A percentile compares a stretch with the other conserved stretches of the same genome.
Evolutionary conservation across 92 coral and sea anemone species (phyloP).

Genomic region (Porites evermanni): DNA sequence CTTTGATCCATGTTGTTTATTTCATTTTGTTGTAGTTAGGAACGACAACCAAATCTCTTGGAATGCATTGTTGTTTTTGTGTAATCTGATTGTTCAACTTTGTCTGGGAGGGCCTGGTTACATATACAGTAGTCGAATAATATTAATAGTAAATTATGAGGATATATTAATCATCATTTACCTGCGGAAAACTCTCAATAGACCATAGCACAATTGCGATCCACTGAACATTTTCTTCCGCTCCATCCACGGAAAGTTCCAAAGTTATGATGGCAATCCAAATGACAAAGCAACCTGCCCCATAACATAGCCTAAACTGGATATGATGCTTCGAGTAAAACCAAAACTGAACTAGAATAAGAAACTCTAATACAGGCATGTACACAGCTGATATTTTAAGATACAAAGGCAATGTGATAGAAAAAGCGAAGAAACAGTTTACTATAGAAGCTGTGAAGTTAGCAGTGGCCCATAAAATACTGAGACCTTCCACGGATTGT

Average conservation of each 20-base stretch:
- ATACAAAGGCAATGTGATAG: conserved; percentile 29
- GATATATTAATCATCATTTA: not conserved
- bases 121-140: no score
- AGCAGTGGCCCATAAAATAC: conserved; percentile 74
- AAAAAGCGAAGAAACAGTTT: conserved; percentile 59
- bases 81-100: no score
- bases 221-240: conserved; percentile 56
- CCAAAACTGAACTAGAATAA: conserved; percentile 63
- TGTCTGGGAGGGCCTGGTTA: no score
- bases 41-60: no score
- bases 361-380: conserved; percentile 44
- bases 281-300: conserved; percentile 45
- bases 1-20: no score
- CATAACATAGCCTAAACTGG: conserved; percentile 34
- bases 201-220: conserved; percentile 68
- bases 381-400: conserved; percentile 44
- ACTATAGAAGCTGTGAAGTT: conserved; percentile 70
- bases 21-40: no score
- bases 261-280: conserved; percentile 56
- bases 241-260: conserved; percentile 39
- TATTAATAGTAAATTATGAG: no score
- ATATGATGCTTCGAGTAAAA: conserved; percentile 50
- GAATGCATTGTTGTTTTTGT: no score
- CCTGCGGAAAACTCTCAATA: conserved; percentile 65
- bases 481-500: conserved; percentile 62